Evolutionary conservation across 92 coral and sea anemone species (phyloP), one percentile per base, ranked within the genome.

Genomic region (Metridium senile): DNA sequence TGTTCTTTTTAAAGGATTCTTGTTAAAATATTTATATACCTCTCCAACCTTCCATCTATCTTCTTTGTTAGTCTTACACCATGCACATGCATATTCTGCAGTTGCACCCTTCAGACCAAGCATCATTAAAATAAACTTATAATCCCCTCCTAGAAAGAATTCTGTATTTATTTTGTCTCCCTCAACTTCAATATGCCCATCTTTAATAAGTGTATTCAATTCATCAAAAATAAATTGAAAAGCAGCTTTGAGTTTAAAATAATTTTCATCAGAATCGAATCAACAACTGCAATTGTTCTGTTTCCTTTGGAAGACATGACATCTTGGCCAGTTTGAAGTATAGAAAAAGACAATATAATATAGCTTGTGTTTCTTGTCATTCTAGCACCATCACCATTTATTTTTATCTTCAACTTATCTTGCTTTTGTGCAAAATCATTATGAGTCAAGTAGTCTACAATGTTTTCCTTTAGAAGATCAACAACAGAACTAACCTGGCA

Each of bases 231-330:
- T 51, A 52, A 33, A 21, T 0, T 26, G 16, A 56, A 78, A 78
- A 21, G 84, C 34, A 21, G 43, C 79, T 45, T 72, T 78, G 1
- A 84, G 34, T 21, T 72, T 84, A n/a, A 10, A 26, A 61, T 84
- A 84, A 32, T 63, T 53, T 58, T 84, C 84, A 16, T 30, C 57
- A 17, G 66, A 57, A 62, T n/a, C n/a, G n/a, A n/a, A n/a, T 79
- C 79, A 0, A 84, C 88, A 58, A 78, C 28, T 6, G 68, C 84
- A 70, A 84, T 71, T 59, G 84, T 78, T 62, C 75, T 77, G 34
- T 83, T 84, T 59, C 88, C 88, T 46, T 71, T 78, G 21, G 88
- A 84, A 32, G 88, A 84, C 88, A 84, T 79, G 35, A 78, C 79
- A 59, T 58, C 58, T 58, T 83, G 63, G 11, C 88, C 85, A 73